Evolutionary conservation across 2,888 invertebrate species (phyloP).

Genomic region (Cyclophora albipunctata): DNA sequence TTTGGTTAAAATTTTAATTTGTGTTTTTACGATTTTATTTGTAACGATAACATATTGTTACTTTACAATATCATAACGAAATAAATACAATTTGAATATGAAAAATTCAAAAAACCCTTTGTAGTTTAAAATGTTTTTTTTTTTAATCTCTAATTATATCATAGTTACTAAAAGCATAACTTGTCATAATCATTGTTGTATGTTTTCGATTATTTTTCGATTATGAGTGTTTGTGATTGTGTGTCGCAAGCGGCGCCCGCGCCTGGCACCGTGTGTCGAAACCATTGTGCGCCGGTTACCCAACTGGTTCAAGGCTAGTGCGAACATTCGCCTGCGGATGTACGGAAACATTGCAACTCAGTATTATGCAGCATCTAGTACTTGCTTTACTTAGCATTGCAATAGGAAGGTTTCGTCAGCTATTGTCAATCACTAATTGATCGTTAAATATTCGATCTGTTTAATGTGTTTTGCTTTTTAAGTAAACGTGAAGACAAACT

Average conservation of each 20-base stretch:
- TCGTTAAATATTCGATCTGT: too few relatives aligned
- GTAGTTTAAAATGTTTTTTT: too few relatives aligned
- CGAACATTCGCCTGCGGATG: conserved; percentile 69
- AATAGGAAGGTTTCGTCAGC: conserved; percentile 1
- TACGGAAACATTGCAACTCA: conserved; percentile 50
- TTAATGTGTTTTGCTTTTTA: too few relatives aligned
- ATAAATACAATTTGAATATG: too few relatives aligned
- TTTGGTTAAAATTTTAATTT: neutral
- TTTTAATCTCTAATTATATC: too few relatives aligned
- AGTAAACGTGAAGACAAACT: too few relatives aligned
- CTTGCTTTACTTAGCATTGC: conserved; percentile 10
- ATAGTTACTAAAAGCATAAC: too few relatives aligned
- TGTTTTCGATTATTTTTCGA: conserved; percentile 3
- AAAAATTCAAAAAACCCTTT: too few relatives aligned
- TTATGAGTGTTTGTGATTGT: conserved; percentile 37
- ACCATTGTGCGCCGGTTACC: conserved; percentile 66
- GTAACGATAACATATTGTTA: neutral
- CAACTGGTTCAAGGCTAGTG: conserved; percentile 71
- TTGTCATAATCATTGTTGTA: neutral
- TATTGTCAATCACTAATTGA: too few relatives aligned
- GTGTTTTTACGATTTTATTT: neutral
- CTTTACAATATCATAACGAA: too few relatives aligned
- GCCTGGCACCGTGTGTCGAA: conserved; percentile 67
- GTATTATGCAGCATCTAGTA: conserved; percentile 10
- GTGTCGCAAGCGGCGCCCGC: conserved; percentile 56